These are phyloP conservation scores for Cephus runcator DNA, from an alignment of 2,888 invertebrate species.

Conservation along the genomic window DNA sequence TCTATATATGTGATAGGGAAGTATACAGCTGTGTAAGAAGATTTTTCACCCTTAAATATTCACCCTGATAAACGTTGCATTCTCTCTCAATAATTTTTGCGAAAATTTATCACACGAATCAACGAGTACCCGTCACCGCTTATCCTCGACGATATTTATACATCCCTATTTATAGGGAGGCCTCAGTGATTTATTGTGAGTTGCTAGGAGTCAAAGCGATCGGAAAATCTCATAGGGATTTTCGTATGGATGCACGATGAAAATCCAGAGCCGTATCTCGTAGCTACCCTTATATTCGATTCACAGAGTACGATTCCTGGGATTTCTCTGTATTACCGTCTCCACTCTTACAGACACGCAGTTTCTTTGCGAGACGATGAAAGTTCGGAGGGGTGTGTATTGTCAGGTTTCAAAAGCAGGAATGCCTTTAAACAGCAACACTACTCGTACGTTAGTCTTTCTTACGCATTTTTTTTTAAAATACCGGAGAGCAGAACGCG, in stretches of 20 bases:
- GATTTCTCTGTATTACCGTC: not conserved
- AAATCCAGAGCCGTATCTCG: not conserved
- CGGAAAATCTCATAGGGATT: not conserved
- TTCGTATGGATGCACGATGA: not conserved
- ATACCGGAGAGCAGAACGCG: no score
- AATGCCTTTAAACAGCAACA: not conserved
- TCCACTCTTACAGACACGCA: not conserved
- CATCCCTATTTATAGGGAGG: not conserved
- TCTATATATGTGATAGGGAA: not conserved
- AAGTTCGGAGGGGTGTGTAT: not conserved
- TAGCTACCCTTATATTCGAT: not conserved
- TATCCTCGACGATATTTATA: not conserved
- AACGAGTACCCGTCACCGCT: not conserved
- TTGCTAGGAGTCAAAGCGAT: not conserved
- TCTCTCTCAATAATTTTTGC: not conserved
- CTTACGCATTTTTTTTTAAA: not conserved
- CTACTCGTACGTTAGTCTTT: not conserved
- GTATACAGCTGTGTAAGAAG: not conserved
- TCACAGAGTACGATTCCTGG: not conserved
- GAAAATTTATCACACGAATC: not conserved
- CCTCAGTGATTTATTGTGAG: not conserved
- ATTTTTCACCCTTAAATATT: not conserved
- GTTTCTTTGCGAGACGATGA: not conserved
- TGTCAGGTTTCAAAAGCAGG: not conserved
- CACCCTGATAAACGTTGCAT: not conserved